Percentiles rank a stretch among this genome's conserved stretches.
Conservation (phyloP, 2,113 vertebrate species). For the Tenrec ecaudatus region DNA sequence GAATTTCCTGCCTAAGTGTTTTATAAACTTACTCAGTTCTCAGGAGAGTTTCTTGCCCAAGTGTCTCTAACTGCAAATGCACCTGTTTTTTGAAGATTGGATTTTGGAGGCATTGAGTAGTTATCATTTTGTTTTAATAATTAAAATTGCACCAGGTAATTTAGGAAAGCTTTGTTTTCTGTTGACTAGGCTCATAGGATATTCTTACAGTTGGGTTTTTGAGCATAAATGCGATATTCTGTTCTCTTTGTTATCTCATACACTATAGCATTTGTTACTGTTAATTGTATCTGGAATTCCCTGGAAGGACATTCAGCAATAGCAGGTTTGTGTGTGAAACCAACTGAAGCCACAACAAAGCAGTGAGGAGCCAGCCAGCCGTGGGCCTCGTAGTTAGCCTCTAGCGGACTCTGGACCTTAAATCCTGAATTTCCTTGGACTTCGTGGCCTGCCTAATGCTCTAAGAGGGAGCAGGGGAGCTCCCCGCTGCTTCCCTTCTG, state of each 20-base stretch:
- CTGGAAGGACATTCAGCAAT: neutral
- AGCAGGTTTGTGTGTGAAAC: neutral
- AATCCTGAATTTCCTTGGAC: neutral
- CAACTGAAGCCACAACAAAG: neutral
- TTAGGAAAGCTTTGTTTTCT: slow-evolving; percentile 35
- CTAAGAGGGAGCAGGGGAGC: neutral
- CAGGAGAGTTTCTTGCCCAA: neutral
- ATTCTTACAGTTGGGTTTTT: neutral
- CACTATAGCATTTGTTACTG: neutral
- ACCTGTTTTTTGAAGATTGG: neutral
- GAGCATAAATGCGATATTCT: neutral
- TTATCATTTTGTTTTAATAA: neutral
- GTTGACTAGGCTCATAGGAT: neutral
- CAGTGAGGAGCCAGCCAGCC: neutral
- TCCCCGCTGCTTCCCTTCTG: neutral
- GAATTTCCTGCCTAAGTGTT: neutral
- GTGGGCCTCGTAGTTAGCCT: neutral
- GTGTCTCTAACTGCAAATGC: neutral
- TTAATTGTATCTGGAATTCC: neutral
- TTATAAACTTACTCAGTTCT: neutral
- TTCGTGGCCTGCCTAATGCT: neutral
- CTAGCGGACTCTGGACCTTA: neutral
- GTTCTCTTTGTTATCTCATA: neutral
- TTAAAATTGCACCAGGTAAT: slow-evolving; percentile 1
- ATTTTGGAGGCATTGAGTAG: slow-evolving; percentile 10